Conservation (phyloP, 2,888 invertebrate genomes). For the Hyposoter dolosus region DNA sequence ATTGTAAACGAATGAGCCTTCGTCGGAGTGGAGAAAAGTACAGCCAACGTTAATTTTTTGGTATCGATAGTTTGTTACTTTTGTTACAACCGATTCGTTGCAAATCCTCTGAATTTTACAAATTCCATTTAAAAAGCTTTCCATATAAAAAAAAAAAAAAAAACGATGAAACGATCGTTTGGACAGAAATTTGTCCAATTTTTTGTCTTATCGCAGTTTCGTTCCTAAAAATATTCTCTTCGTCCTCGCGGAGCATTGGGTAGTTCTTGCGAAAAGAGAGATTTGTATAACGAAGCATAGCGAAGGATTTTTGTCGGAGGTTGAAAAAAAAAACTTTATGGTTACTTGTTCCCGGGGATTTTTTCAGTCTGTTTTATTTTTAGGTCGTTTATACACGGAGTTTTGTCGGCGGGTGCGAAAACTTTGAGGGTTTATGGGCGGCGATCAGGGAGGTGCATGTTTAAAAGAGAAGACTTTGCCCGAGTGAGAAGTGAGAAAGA, state of each 20-base stretch:
- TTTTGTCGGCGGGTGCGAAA: slow-evolving; percentile 52
- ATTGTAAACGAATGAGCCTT: no score
- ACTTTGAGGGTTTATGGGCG: slow-evolving; percentile 52
- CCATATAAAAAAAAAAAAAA: background rate
- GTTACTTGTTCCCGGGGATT: slow-evolving; percentile 26
- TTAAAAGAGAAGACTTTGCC: slow-evolving; percentile 51
- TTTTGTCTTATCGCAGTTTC: background rate
- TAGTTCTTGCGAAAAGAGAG: background rate
- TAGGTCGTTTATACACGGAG: slow-evolving; percentile 25
- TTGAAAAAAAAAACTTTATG: slow-evolving; percentile 49
- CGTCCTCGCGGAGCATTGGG: background rate
- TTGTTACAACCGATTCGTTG: no score
- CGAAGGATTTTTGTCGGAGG: background rate
- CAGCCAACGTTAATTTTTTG: no score
- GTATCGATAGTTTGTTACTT: no score
- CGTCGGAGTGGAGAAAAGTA: no score
- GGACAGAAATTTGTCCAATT: background rate
- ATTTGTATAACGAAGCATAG: background rate
- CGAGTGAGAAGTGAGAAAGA: slow-evolving; percentile 52
- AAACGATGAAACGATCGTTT: background rate
- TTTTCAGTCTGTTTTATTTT: slow-evolving; percentile 11
- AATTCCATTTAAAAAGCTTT: no score
- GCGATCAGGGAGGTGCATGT: slow-evolving; percentile 17
- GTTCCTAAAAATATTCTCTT: background rate
- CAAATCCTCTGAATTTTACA: no score